Base-by-base conservation (phyloP, 2,888 invertebrate genomes). In the Rhodophaea formosa region DNA sequence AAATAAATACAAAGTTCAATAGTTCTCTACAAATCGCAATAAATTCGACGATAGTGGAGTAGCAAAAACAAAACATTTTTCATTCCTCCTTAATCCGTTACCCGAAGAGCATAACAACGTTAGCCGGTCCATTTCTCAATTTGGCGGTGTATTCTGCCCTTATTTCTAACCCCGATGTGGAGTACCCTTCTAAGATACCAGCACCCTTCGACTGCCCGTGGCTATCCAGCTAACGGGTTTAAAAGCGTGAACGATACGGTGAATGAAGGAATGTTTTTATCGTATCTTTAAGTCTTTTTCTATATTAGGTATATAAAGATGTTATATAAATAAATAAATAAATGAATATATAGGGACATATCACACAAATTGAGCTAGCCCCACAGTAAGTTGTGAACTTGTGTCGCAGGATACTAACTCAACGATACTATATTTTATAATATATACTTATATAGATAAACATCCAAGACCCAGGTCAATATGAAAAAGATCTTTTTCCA, bases 51-150 rank as follows among this genome's bases (percentile, higher is more conserved):
- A 74, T 74, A 76, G 72, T 77, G 70, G 65, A 65, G 72, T 68
- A 61, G 52, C 69, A 74, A 82, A 77, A 86, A 80, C 80, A 82
- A 80, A 85, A 84, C 83, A 86, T 86, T 89, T 84, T 88, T 88
- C 83, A 86, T 82, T 74, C 75, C 72, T 74, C 79, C 72, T 71
- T 80, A 80, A 83, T 79, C 79, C 79, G 75, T 81, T 77, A 72
- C 76, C 82, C 72, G 88, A 86, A 85, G 76, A 82, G 74, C 74
- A 83, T 91, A 91, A 91, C 88, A 73, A 86, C 76, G 88, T 91
- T 91, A 91, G 80, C 85, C 88, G 90, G 90, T 86, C 89, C 91
- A 91, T 91, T 91, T 91, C 91, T 90, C 91, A 91, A 91, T 91
- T 90, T 88, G 79, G 6, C 51, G 51, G 51, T 51, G 51, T 17